Base-by-base conservation (phyloP, 2,888 invertebrate genomes). In the Hemicrepidius hirtus region DNA sequence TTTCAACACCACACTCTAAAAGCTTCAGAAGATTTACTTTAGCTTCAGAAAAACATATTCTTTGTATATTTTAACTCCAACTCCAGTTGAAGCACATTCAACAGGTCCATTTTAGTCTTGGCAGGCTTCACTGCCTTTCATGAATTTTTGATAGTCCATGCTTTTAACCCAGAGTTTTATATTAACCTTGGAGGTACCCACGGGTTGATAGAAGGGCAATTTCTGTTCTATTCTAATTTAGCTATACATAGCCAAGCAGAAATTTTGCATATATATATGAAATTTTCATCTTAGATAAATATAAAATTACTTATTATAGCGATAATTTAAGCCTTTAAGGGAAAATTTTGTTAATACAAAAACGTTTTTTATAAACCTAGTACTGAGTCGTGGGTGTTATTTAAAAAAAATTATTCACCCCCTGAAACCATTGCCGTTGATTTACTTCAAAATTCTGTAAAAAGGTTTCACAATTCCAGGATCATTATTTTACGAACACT, bases 131-230 rank as follows among this genome's bases (percentile, higher is more conserved):
- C 21, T 21, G 53, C 28, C 53, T 53, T 32, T 62, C 41, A 62
- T 62, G 46, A 62, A 62, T 62, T 46, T 62, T 62, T 62, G 46
- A 62, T 28, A 62, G 28, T 20, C 24, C 18, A 46, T 32, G 62
- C 62, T 62, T 62, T 62, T 62, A 62, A 44, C 62, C 20, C 18
- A 1, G 62, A n/a, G 53, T 53, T 28, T 44, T 24, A 21, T 53
- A 53, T 53, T 28, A 28, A 28, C 28, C 53, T 53, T 53, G n/a
- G 5, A 21, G 13, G 12, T 50, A 50, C 24, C 1, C 32, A 53
- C 28, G 24, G 9, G 13, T 5, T 13, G 32, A 16, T 10, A 10
- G 53, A 24, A 21, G 21, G 2, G 13, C 13, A 53, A 28, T 50
- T 50, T 50, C 24, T 13, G n/a, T 50, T 50, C 18, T 18, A 10